Evolutionary conservation across 2,113 vertebrate genomes (phyloP), one percentile per base, ranked within the genome.

Genomic region (Phocoena sinus): DNA sequence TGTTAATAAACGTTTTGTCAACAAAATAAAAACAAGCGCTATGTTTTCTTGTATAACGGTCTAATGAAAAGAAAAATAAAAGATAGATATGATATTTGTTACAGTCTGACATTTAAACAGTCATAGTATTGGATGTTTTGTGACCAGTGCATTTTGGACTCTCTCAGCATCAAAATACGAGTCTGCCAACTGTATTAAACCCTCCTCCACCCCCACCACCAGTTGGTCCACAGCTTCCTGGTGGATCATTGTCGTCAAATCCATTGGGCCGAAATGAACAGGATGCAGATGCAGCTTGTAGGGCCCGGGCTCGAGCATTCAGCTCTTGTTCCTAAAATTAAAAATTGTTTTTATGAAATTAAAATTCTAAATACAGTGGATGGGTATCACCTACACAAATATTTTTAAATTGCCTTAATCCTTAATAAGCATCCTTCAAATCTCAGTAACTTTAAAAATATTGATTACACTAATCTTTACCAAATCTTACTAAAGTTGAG

Each of bases 191-290:
- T 20, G 99, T 99, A 96, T 99, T 99, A 98, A 99, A 99, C 79
- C 99, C 99, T 87, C 99, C 98, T 80, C 99, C 99, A 20, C 99
- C 99, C 5, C 99, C 99, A 77, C 99, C 99, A 26, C 99, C 99
- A 65, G 99, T 99, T 20, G 99, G 99, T 28, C 99, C 99, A 77
- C 99, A 99, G 94, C 99, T 99, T 96, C 99, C 99, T 0, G 99
- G 99, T 62, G 99, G 99, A 94, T 99, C 99, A 18, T 99, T 99
- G 98, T 99, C 99, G 97, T 99, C 99, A 95, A 99, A 99, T 97
- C 99, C 99, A 92, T 99, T 99, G 98, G 99, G 99, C 90, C 99
- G 99, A 98, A 99, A 99, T 8, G 99, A 99, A 97, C 99, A 99
- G 0, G 99, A 99, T 77, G 99, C 98, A 20, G 99, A 99, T 36